A percentile compares a stretch with the other conserved stretches of the same genome.
phyloP scores from a whole-genome alignment of 2,797 vertebrate genomes.

The Myripristis jacobus region DNA sequence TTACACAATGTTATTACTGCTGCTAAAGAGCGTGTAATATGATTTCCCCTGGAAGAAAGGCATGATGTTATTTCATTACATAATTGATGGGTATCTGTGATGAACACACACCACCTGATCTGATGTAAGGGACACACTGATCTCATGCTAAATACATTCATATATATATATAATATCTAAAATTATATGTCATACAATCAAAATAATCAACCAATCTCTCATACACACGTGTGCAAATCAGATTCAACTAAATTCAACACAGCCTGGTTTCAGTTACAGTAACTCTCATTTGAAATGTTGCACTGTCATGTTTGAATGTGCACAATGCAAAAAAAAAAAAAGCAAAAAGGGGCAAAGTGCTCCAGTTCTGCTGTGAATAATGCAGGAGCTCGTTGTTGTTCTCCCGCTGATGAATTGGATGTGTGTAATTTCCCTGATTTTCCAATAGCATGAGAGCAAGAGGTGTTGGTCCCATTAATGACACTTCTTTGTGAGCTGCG shows the following conservation, averaged over 20 bases:
- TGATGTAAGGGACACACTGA: slow-evolving; percentile 30
- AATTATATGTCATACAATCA: neutral
- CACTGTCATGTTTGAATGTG: slow-evolving; percentile 33
- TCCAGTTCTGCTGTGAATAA: slow-evolving; percentile 5
- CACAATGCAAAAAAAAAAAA: slow-evolving; percentile 13
- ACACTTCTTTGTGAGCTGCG: slow-evolving; percentile 74
- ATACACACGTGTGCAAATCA: neutral
- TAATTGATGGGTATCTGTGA: slow-evolving; percentile 66
- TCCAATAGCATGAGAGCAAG: slow-evolving; percentile 72
- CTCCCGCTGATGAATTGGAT: slow-evolving; percentile 53
- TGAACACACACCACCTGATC: slow-evolving; percentile 52
- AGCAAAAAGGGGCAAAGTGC: neutral
- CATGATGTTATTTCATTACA: slow-evolving; percentile 63
- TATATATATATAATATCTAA: neutral
- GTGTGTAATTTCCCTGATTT: slow-evolving; percentile 77
- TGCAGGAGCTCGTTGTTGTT: slow-evolving; percentile 8
- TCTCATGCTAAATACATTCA: slow-evolving; percentile 5
- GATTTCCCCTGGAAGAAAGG: slow-evolving; percentile 65
- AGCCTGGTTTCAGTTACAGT: slow-evolving; percentile 17
- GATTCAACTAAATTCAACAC: slow-evolving; percentile 3
- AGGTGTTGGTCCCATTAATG: slow-evolving; percentile 76
- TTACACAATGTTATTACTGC: slow-evolving; percentile 50
- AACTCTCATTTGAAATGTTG: neutral
- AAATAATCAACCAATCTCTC: slow-evolving; percentile 15
- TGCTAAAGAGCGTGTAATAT: slow-evolving; percentile 57